Base-by-base conservation (phyloP, 1,140 invertebrate species). In the Lineus longissimus region DNA sequence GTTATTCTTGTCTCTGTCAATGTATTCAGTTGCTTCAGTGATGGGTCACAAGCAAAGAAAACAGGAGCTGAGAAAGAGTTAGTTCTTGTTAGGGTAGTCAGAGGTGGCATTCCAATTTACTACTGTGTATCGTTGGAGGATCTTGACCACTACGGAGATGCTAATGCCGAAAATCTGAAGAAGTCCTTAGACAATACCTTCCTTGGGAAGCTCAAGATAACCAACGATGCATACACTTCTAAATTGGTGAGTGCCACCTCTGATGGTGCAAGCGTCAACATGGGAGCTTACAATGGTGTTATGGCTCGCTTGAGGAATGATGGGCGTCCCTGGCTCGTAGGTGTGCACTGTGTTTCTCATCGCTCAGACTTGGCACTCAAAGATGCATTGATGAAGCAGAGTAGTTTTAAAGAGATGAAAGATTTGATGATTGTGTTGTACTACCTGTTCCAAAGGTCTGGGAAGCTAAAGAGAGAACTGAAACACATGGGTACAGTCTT, bases 31-130 rank as follows among this genome's bases (percentile, higher is more conserved):
- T 27, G 19, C n/a, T 51, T 23, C 47, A 51, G 33, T 36, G 47
- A 51, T 51, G 47, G 47, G n/a, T 51, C 47, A 51, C 47, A 51
- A n/a, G 47, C 47, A 51, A 51, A 27, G 25, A 51, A 51, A 51
- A 51, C 47, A n/a, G 47, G 47, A 23, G 47, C 47, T n/a, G 47
- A 51, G 47, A 51, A 51, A 27, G 47, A 51, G 47, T n/a, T 51
- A 7, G 47, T 51, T 6, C 47, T 51, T 51, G 47, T 27, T 9
- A 51, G 47, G n/a, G n/a, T 51, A 4, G n/a, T 51, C 47, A 51
- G 25, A n/a, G n/a, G 9, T 51, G 47, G 47, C n/a, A n/a, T 51
- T 19, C 47, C 47, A 51, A 51, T 51, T 7, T 51, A 51, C 25
- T 51, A 51, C n/a, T 51, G 47, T 51, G n/a, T 51, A n/a, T 19